A percentile compares a stretch with the other conserved stretches of the same genome.
Evolutionary conservation across 2,113 vertebrate genomes (phyloP).

Genomic region (Etheostoma cragini): DNA sequence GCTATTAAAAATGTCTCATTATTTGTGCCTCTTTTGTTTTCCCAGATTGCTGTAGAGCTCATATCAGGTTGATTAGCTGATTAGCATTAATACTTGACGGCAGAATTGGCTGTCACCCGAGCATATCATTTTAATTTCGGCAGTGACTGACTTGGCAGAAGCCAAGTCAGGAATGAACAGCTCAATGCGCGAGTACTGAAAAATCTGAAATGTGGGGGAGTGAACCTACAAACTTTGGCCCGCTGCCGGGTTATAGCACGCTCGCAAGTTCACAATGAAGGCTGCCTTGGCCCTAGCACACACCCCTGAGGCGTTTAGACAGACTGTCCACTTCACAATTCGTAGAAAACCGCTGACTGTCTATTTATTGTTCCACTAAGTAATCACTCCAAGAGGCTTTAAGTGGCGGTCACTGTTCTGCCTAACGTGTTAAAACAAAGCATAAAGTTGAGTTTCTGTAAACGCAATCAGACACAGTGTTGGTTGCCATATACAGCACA

Average conservation of each 20-base stretch:
- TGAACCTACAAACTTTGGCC: constrained; percentile 62
- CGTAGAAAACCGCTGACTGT: constrained; percentile 49
- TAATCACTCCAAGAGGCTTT: constrained; percentile 51
- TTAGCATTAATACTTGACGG: constrained; percentile 67
- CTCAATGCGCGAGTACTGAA: constrained; percentile 48
- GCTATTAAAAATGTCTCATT: constrained; percentile 33
- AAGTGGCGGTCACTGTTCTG: constrained; percentile 30
- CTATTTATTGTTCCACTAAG: constrained; percentile 65
- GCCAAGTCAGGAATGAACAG: constrained; percentile 49
- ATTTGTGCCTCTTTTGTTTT: constrained; percentile 46
- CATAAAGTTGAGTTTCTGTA: constrained; percentile 51
- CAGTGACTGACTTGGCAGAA: constrained; percentile 77
- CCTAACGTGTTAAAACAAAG: constrained; percentile 58
- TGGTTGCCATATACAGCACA: constrained; percentile 48
- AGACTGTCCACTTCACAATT: constrained; percentile 34
- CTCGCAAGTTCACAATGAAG: constrained; percentile 55
- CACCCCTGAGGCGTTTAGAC: constrained; percentile 36
- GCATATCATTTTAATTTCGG: constrained; percentile 75
- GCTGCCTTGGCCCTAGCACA: constrained; percentile 10
- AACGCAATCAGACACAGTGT: constrained; percentile 66
- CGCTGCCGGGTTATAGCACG: constrained; percentile 29
- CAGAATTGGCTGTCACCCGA: constrained; percentile 55
- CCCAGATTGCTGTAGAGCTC: constrained; percentile 38
- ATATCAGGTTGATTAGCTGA: constrained; percentile 56
- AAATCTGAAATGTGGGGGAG: constrained; percentile 59